A percentile compares a stretch with the other conserved stretches of the same genome.
Evolutionary conservation across 2,888 invertebrate species (phyloP).

Genomic region (Cerastoderma edule): DNA sequence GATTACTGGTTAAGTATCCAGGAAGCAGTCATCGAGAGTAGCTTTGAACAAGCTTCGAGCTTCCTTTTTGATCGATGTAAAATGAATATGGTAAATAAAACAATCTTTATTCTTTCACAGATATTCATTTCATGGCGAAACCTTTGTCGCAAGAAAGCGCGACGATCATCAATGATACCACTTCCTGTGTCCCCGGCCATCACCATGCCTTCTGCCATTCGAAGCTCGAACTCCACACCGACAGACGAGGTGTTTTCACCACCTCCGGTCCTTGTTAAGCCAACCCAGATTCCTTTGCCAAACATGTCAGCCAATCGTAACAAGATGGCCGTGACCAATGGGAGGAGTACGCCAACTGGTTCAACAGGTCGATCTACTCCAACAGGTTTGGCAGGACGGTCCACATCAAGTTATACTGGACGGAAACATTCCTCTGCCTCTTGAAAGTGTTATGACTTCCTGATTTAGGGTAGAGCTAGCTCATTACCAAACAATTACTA

Average conservation of each 20-base stretch:
- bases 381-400: background rate
- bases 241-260: slow-evolving; percentile 50
- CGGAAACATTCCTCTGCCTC: too few species aligned
- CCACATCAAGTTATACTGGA: too few species aligned
- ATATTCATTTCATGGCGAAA: slow-evolving; percentile 64
- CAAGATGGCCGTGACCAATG: slow-evolving; percentile 17
- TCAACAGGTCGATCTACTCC: slow-evolving; percentile 3
- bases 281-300: slow-evolving; percentile 36
- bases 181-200: slow-evolving; percentile 48
- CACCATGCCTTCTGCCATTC: slow-evolving; percentile 35
- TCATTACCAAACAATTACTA: too few species aligned
- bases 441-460: too few species aligned
- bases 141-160: slow-evolving; percentile 42
- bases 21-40: too few species aligned
- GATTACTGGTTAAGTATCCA: too few species aligned
- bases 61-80: too few species aligned
- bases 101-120: too few species aligned
- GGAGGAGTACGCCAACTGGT: slow-evolving; percentile 25
- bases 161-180: slow-evolving; percentile 49
- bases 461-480: too few species aligned
- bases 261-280: background rate
- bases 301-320: background rate
- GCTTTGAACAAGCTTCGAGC: too few species aligned
- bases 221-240: slow-evolving; percentile 43
- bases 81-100: too few species aligned